These are phyloP conservation scores for Terrapene triunguis DNA, from an alignment of 2,113 vertebrate species.

Conservation along the genomic window DNA sequence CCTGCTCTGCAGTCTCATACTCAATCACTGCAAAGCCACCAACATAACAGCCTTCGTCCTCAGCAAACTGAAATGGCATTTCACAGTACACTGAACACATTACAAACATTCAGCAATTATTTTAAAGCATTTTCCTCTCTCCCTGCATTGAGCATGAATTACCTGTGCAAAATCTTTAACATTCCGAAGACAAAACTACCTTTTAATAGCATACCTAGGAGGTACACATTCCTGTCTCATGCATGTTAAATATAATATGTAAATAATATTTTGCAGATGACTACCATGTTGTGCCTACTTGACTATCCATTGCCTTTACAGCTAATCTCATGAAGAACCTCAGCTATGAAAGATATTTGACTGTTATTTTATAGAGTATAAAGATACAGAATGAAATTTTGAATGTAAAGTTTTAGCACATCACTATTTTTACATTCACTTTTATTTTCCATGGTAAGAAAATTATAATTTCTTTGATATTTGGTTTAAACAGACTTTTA, in stretches of 20 bases:
- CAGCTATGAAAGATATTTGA: background rate
- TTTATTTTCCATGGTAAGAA: background rate
- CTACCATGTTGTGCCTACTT: fast-evolving
- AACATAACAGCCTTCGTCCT: conserved; percentile 90
- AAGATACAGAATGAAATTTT: background rate
- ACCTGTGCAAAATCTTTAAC: background rate
- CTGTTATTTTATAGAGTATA: background rate
- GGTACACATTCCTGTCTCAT: fast-evolving
- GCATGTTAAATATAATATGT: fast-evolving
- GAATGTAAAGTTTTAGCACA: background rate
- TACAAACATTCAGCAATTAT: fast-evolving
- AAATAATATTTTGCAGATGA: background rate
- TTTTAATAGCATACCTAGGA: fast-evolving
- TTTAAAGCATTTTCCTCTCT: fast-evolving
- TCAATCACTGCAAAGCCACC: conserved; percentile 94
- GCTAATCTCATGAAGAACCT: background rate
- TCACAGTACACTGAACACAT: background rate
- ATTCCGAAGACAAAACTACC: background rate
- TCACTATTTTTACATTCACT: background rate
- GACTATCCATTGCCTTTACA: background rate
- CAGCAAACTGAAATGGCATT: conserved; percentile 86
- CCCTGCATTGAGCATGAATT: background rate
- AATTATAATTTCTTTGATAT: conserved; percentile 4
- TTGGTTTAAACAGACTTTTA: background rate
- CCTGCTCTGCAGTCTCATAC: conserved; percentile 90